phyloP scores from a whole-genome alignment of 1,140 invertebrate species.

The Platorchestia sp. region DNA sequence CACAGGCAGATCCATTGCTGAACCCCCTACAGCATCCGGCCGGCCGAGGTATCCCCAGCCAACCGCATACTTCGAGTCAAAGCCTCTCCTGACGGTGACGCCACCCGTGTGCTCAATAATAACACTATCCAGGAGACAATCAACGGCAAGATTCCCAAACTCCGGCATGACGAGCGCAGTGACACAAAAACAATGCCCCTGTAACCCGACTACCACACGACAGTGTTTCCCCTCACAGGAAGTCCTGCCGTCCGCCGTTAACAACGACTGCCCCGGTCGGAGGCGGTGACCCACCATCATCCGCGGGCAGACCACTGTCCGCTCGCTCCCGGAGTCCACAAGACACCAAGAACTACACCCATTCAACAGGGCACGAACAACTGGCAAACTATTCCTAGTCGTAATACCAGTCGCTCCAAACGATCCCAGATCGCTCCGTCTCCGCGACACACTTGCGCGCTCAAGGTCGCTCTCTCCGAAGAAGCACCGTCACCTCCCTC shows the following conservation, averaged over 20 bases:
- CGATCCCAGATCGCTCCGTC: not conserved
- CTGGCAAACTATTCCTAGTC: not conserved
- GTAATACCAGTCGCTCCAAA: not conserved
- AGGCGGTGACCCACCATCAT: too few species aligned
- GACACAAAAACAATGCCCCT: not conserved
- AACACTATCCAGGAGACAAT: too few species aligned
- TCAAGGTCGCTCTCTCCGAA: not conserved
- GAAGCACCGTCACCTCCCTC: not conserved
- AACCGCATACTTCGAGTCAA: too few species aligned
- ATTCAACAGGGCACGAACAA: not conserved
- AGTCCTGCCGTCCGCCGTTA: slow-evolving; percentile 3
- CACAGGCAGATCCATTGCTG: too few species aligned
- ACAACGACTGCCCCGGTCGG: not conserved
- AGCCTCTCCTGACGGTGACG: too few species aligned
- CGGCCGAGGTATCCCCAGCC: too few species aligned
- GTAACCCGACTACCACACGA: not conserved
- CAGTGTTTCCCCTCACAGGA: not conserved
- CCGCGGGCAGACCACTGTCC: not conserved
- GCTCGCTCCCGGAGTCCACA: not conserved
- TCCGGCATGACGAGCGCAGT: too few species aligned
- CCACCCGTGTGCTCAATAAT: too few species aligned
- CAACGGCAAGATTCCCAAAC: too few species aligned
- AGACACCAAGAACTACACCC: not conserved
- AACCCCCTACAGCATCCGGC: too few species aligned
- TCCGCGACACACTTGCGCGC: too few species aligned